phyloP scores from a whole-genome alignment of 2,888 invertebrate species.

The Cerastis leucographa region DNA sequence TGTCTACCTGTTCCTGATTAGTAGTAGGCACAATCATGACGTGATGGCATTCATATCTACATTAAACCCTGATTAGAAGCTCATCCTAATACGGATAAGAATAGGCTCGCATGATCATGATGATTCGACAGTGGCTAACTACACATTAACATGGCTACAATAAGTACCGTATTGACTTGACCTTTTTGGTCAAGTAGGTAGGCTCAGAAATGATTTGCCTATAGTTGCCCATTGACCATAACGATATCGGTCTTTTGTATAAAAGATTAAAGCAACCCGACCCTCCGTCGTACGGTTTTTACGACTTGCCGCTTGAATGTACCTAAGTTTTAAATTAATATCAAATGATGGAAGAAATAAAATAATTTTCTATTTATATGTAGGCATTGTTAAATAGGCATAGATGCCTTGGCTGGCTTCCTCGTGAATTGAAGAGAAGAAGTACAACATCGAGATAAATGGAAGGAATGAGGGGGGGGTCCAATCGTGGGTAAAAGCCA shows the following conservation, averaged over 20 bases:
- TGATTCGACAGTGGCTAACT: slow-evolving; percentile 39
- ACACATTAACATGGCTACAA: slow-evolving; percentile 15
- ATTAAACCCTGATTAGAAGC: slow-evolving; percentile 23
- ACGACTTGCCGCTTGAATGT: background rate
- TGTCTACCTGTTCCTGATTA: background rate
- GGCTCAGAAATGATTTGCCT: slow-evolving; percentile 7
- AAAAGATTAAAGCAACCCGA: background rate
- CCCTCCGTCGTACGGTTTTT: background rate
- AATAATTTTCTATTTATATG: too few relatives aligned
- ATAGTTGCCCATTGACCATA: background rate
- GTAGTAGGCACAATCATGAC: background rate
- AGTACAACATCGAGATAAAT: background rate
- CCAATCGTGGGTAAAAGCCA: too few relatives aligned
- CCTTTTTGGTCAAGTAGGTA: slow-evolving; percentile 28
- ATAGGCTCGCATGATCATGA: slow-evolving; percentile 27
- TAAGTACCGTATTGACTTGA: slow-evolving; percentile 34
- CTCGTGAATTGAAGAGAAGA: background rate
- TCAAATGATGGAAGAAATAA: background rate
- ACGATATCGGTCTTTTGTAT: slow-evolving; percentile 12
- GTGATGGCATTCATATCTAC: background rate
- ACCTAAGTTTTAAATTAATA: background rate
- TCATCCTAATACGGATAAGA: slow-evolving; percentile 23
- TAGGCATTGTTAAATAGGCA: too few relatives aligned
- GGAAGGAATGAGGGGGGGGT: background rate
- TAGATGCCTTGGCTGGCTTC: background rate